Base-by-base conservation (phyloP, 1,140 invertebrate species). In the Sweltsa coloradensis region DNA sequence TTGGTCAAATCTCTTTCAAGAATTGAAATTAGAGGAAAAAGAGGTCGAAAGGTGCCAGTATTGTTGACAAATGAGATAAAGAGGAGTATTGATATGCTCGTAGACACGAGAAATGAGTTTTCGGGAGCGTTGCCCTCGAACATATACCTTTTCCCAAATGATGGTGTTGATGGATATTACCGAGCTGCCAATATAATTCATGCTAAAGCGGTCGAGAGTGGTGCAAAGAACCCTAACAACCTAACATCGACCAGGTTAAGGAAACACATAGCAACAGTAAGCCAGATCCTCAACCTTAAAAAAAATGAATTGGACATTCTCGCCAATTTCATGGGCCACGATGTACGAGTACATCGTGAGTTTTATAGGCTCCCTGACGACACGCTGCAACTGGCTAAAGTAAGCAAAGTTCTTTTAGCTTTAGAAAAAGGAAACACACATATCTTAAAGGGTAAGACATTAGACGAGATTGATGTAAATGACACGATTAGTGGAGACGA, bases 251-350 rank as follows among this genome's bases (percentile, higher is more conserved):
- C 51, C 0, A 49, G 53, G 26, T 41, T 55, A 3, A 21, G 55
- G 14, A 54, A 55, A 23, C 53, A 56, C 3, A 49, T 56, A 9
- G 55, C 55, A 7, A 55, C 55, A 2, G 26, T 19, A n/a, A 45
- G 40, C 5, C 7, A 40, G 11, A 36, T 29, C 3, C 37, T 53
- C 9, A 47, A 53, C 34, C 7, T 52, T 11, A 23, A 21, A 6
- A 39, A 51, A 2, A 27, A 47, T 41, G 19, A 55, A 41, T 19
- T 45, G 0, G 14, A 9, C 13, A 39, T 43, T 22, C 23, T 55
- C 14, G 49, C 51, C 0, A 48, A 47, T 14, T 55, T 48, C 23
- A 51, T 55, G 51, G 53, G 49, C 9, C 54, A 55, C n/a, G 45
- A 45, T n/a, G 34, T 52, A n/a, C 29, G 47, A 18, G 49, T 49